These are phyloP conservation scores for Bucco capensis DNA, from an alignment of 2,113 vertebrate species.

Conservation along the genomic window DNA sequence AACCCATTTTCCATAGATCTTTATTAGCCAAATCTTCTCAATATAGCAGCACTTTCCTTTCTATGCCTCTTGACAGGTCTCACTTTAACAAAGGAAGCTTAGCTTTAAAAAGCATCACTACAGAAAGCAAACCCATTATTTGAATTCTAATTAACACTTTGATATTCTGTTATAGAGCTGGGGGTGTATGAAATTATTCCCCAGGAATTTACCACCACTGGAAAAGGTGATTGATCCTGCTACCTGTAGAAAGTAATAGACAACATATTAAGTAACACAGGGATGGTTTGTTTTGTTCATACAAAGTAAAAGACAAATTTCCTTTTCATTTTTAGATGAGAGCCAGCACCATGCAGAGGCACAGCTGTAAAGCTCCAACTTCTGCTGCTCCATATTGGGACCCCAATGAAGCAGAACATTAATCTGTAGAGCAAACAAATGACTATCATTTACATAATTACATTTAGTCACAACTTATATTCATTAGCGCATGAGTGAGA, in stretches of 20 bases:
- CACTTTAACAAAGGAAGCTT: background rate
- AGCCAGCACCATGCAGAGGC: conserved; percentile 54
- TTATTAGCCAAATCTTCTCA: background rate
- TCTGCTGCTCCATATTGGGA: conserved; percentile 53
- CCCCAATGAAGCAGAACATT: conserved; percentile 61
- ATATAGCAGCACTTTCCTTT: background rate
- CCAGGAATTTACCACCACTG: background rate
- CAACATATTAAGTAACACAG: conserved; percentile 4
- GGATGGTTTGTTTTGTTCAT: background rate
- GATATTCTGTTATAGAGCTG: background rate
- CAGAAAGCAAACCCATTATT: background rate
- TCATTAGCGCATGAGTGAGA: conserved; percentile 47
- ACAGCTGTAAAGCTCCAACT: conserved; percentile 59
- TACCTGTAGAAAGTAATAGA: conserved; percentile 21
- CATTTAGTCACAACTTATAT: conserved; percentile 60
- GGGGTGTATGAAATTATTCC: conserved; percentile 19
- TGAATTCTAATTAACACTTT: background rate
- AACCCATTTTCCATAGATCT: background rate
- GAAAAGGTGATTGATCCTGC: conserved; percentile 41
- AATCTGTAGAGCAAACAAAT: conserved; percentile 67
- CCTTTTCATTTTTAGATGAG: conserved; percentile 40
- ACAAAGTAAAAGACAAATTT: conserved; percentile 48
- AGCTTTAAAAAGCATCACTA: background rate
- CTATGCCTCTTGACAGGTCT: background rate
- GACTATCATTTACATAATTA: conserved; percentile 69